These are phyloP conservation scores for Ricordea florida DNA, from an alignment of 92 coral and sea anemone species.

Conservation along the genomic window DNA sequence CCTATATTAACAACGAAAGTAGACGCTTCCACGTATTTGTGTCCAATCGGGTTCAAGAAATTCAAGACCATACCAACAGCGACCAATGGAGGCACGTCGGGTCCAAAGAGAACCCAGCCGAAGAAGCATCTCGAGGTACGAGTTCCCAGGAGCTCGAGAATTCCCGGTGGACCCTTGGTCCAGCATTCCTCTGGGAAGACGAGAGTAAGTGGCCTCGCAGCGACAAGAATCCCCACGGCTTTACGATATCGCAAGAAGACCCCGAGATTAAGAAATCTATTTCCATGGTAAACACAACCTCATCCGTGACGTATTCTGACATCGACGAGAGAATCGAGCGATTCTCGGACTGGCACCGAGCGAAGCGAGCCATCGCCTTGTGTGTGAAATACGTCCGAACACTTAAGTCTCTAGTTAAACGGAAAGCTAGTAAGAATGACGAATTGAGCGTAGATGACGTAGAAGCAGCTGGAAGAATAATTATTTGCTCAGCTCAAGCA, in stretches of 20 bases:
- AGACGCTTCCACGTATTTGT: constrained; percentile 21
- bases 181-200: not conserved
- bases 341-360: constrained; percentile 56
- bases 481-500: constrained; percentile 40
- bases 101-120: constrained; percentile 21
- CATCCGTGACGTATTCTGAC: not conserved
- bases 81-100: constrained; percentile 13
- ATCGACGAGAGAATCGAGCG: constrained; percentile 33
- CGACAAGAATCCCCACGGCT: not conserved
- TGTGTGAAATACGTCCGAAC: constrained; percentile 14
- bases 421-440: not conserved
- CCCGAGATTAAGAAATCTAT: constrained; percentile 56
- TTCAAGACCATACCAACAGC: not conserved
- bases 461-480: constrained; percentile 22
- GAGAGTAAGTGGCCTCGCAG: not conserved
- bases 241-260: constrained; percentile 18
- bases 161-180: constrained; percentile 19
- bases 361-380: constrained; percentile 54
- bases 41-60: constrained; percentile 25
- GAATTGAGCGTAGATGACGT: constrained; percentile 21
- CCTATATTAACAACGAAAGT: constrained; percentile 12
- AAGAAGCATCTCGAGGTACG: constrained; percentile 26
- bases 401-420: constrained; percentile 3
- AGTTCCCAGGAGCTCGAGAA: not conserved
- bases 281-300: not conserved